Percentiles rank a stretch among this genome's conserved stretches.
Conservation (phyloP, 1,140 invertebrate genomes). For the Dinothrombium tinctorium region DNA sequence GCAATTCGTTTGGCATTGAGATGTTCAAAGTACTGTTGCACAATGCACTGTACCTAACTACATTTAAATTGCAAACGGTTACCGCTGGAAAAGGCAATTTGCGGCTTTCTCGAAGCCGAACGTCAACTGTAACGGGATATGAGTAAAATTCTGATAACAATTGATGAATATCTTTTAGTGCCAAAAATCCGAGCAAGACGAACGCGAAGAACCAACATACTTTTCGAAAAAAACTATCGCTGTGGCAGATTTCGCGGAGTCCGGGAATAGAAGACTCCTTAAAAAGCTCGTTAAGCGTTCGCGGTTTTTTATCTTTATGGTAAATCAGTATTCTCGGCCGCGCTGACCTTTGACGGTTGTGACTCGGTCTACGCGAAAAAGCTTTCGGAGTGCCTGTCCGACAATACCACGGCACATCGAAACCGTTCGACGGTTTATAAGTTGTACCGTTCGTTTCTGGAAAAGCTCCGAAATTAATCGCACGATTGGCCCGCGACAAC, state of each 20-base stretch:
- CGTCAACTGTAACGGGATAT: conserved; percentile 14
- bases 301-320: no score
- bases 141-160: conserved; percentile 13
- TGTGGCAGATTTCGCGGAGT: conserved; percentile 9
- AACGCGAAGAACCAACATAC: conserved; percentile 12
- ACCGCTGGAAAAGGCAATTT: conserved; percentile 20
- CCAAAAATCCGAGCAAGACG: conserved; percentile 9
- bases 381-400: no score
- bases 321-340: no score
- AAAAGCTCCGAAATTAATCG: no score
- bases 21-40: conserved; percentile 10
- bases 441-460: no score
- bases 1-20: conserved; percentile 10
- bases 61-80: conserved; percentile 23
- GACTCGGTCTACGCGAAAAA: no score
- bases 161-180: conserved; percentile 10
- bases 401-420: no score
- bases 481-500: no score
- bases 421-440: no score
- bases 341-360: no score
- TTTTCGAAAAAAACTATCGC: conserved; percentile 9
- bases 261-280: conserved; percentile 11
- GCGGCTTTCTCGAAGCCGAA: conserved; percentile 12
- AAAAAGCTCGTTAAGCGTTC: conserved; percentile 9
- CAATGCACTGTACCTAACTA: conserved; percentile 14